Evolutionary conservation across 2,113 vertebrate genomes (phyloP), one percentile per base, ranked within the genome.

Genomic region (Oostethus manadensis): DNA sequence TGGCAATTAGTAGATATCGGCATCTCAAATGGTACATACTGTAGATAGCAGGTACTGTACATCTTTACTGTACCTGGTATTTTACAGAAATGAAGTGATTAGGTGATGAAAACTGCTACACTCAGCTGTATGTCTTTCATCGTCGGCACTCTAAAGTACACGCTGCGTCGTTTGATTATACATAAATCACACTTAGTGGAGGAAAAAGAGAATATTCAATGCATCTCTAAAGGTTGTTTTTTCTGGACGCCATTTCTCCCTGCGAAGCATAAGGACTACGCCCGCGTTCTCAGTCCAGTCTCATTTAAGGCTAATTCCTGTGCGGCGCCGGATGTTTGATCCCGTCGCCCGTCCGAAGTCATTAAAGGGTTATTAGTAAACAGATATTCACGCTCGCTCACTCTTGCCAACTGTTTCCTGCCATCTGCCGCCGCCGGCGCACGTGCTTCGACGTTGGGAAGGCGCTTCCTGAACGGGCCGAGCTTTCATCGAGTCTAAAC

Each of bases 311-410:
- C 76, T 77, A 83, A 83, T 84, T 85, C 85, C 88, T 87, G 77
- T 71, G 83, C 84, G 87, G 85, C 71, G 73, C 76, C 74, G 76
- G 78, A 79, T 79, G 87, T 90, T 89, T 90, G 84, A 89, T 90
- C 89, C 85, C 80, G 66, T 84, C 83, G 87, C 86, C 88, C 88
- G 90, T 88, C 87, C 89, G 88, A 90, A 86, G 89, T 91, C 88
- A 91, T 90, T 90, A 91, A 90, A 90, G 89, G 88, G 87, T 91
- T 89, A 89, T 90, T 90, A 90, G 89, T 88, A 89, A 89, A 89
- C 88, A 91, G 86, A 89, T 88, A 90, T 89, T 89, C 89, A 88
- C 86, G 84, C 88, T 88, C 86, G 82, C 85, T 84, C 81, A 63
- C 86, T 83, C 84, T 68, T 89, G 88, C 86, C 90, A 89, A 90